Base-by-base conservation (phyloP, 2,888 invertebrate species). In the Tachystola acroxantha region DNA sequence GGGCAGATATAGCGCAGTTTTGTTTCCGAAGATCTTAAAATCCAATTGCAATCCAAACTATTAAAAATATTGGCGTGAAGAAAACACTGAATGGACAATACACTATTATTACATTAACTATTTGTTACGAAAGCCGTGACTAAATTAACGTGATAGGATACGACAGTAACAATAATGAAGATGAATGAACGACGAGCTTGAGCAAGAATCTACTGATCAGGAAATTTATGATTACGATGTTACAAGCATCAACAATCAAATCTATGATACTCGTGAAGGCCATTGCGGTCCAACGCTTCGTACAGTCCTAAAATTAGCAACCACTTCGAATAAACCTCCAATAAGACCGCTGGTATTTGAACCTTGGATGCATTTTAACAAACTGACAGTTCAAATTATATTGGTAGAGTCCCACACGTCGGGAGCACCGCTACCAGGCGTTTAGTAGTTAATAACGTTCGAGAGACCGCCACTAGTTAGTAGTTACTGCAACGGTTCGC, bases 401-500 rank as follows among this genome's bases (percentile, higher is more conserved):
- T 10, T 32, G 35, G 39, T 10, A 6, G 16, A 11, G 11, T 16
- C 10, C 4, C 30, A 36, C 36, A 27, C 36, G 36, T 34, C 13
- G 12, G 9, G 25, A 36, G 36, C 36, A 36, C 39, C 39, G 39
- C 39, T 36, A 38, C 10, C 25, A 34, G 10, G 29, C 27, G 34
- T 32, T 31, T 36, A 24, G 20, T 14, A 33, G 40, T 20, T 40
- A 40, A 40, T 40, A 26, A 27, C 14, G 19, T 27, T 25, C 20
- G 28, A 38, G 26, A 14, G 35, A 35, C 40, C 40, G 36, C 36
- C 26, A 33, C 33, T 33, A 40, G 40, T 40, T 34, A 33, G 35
- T 34, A 37, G 32, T 37, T 40, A 25, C 40, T 30, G 37, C 37
- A 41, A 37, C 40, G 40, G 40, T 41, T 30, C 20, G 19, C 11